These are phyloP conservation scores for Eidolon dupreanum DNA, from an alignment of 2,797 vertebrate species.

Conservation along the genomic window DNA sequence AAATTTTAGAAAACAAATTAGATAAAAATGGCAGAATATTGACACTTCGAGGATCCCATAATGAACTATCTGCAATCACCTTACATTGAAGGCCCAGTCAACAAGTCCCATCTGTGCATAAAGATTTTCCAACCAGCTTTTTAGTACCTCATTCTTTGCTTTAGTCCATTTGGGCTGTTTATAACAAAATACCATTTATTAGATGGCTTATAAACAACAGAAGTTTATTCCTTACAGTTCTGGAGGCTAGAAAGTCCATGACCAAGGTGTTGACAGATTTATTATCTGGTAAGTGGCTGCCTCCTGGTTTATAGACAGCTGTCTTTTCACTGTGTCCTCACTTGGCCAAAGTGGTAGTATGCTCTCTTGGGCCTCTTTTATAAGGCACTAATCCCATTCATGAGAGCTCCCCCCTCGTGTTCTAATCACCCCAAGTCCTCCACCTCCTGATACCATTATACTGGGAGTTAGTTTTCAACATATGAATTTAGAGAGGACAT, in stretches of 20 bases:
- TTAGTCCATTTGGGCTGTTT: not conserved
- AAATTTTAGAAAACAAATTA: not conserved
- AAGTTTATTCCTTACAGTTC: not conserved
- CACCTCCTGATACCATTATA: not conserved
- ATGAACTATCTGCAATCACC: not conserved
- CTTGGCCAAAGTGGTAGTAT: not conserved
- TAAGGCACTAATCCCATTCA: constrained; percentile 5
- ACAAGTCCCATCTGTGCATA: not conserved
- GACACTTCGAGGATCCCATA: not conserved
- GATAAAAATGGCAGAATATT: not conserved
- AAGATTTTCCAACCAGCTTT: constrained; percentile 5
- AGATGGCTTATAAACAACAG: not conserved
- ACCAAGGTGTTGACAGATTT: not conserved
- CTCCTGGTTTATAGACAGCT: constrained; percentile 13
- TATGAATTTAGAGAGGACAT: not conserved
- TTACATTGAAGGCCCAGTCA: not conserved
- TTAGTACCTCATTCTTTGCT: not conserved
- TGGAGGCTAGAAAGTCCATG: not conserved
- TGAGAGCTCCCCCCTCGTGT: not conserved
- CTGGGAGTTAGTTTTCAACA: not conserved
- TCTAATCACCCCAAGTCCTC: not conserved
- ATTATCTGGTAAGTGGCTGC: not conserved
- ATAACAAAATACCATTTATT: not conserved
- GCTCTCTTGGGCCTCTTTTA: not conserved
- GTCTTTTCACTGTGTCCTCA: not conserved